These are phyloP conservation scores for Serinus canaria DNA, from an alignment of 2,113 vertebrate species.

Conservation along the genomic window DNA sequence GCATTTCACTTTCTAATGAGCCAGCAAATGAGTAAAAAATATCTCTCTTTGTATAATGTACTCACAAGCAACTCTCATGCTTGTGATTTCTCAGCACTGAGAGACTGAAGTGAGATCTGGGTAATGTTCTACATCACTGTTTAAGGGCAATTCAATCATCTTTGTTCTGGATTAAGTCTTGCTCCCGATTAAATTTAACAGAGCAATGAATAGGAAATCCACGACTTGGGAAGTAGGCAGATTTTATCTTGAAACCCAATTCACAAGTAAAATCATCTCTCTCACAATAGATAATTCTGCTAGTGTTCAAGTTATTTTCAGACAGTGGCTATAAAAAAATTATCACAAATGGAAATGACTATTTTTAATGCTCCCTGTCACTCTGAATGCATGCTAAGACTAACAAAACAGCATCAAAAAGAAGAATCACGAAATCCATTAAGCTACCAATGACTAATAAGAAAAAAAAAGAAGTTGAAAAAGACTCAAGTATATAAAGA, in stretches of 20 bases:
- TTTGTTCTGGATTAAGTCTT: slow-evolving; percentile 38
- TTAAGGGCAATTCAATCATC: slow-evolving; percentile 43
- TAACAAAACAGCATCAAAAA: slow-evolving; percentile 29
- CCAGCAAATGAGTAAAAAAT: background rate
- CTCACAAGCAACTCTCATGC: background rate
- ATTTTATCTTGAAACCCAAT: slow-evolving; percentile 49
- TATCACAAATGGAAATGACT: slow-evolving; percentile 26
- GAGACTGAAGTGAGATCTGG: background rate
- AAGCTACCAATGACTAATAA: background rate
- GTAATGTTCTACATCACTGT: slow-evolving; percentile 10
- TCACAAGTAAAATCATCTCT: slow-evolving; percentile 39
- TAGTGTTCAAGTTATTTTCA: slow-evolving; percentile 45
- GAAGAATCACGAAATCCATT: slow-evolving; percentile 34
- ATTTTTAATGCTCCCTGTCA: background rate
- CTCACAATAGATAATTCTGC: slow-evolving; percentile 3
- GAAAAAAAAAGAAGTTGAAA: background rate
- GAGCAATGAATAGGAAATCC: slow-evolving; percentile 36
- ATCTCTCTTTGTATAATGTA: background rate
- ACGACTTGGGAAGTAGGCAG: background rate
- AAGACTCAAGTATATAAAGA: background rate
- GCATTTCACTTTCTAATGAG: background rate
- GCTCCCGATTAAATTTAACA: slow-evolving; percentile 25
- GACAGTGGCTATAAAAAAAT: slow-evolving; percentile 21
- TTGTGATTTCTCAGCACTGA: background rate
- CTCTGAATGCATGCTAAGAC: slow-evolving; percentile 5